Evolutionary conservation across 2,888 invertebrate genomes (phyloP).

Genomic region (Pheosia tremula): DNA sequence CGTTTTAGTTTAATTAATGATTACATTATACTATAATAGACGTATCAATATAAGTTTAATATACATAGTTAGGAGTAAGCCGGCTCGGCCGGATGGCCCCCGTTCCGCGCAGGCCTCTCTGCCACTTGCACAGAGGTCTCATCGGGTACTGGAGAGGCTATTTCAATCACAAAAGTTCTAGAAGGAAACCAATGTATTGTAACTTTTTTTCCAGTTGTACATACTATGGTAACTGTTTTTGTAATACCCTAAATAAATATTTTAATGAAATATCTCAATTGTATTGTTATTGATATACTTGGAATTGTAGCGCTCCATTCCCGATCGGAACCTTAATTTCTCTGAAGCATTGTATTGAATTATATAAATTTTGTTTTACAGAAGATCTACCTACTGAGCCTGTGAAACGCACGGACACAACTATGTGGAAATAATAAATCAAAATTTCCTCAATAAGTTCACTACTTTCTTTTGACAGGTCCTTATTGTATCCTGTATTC

Average conservation of each 20-base stretch:
- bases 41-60: constrained; percentile 83
- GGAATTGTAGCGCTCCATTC: constrained; percentile 80
- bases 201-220: constrained; percentile 81
- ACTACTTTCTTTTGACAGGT: constrained; percentile 81
- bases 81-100: constrained; percentile 84
- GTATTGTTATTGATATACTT: constrained; percentile 79
- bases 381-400: constrained; percentile 80
- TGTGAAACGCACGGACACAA: constrained; percentile 83
- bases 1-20: constrained; percentile 83
- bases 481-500: constrained; percentile 77
- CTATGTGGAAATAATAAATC: constrained; percentile 84
- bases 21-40: constrained; percentile 81
- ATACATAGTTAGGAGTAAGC: constrained; percentile 81
- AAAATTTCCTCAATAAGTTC: constrained; percentile 79
- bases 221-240: constrained; percentile 85
- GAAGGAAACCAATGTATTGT: constrained; percentile 86
- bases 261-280: constrained; percentile 76
- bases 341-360: constrained; percentile 68
- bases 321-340: constrained; percentile 84
- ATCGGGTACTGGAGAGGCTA: constrained; percentile 93
- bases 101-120: constrained; percentile 86
- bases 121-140: constrained; percentile 88
- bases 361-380: constrained; percentile 81
- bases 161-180: constrained; percentile 91
- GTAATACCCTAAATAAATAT: constrained; percentile 83